phyloP scores from a whole-genome alignment of 2,797 vertebrate species.

The Malacoraja senta region DNA sequence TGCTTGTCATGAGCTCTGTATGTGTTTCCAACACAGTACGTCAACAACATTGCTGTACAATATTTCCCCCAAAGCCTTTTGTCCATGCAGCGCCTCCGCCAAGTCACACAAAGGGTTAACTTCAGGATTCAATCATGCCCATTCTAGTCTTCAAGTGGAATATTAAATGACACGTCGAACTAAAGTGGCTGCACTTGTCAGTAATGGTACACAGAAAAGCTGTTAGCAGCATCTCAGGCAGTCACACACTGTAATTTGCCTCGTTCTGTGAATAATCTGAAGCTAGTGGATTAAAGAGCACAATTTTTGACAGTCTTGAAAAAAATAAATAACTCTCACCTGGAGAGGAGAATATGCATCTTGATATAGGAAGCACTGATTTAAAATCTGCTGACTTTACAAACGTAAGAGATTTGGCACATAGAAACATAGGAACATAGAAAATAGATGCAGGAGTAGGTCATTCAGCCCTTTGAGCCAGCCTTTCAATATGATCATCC shows the following conservation, averaged over 20 bases:
- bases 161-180: neutral
- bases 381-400: neutral
- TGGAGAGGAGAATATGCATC: neutral
- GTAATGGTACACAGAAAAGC: constrained; percentile 5
- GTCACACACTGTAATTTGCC: neutral
- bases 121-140: neutral
- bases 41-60: neutral
- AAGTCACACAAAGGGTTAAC: neutral
- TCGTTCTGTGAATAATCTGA: neutral
- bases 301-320: neutral
- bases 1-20: neutral
- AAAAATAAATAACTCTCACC: neutral
- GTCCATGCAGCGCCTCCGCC: neutral
- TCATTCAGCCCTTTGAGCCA: too few relatives aligned
- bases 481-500: too few relatives aligned
- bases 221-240: neutral
- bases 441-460: too few relatives aligned
- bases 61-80: neutral
- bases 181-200: neutral
- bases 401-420: neutral
- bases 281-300: neutral
- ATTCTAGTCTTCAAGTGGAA: neutral
- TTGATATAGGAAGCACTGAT: neutral
- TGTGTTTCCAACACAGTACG: neutral
- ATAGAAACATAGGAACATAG: neutral